These are phyloP conservation scores for Sminthopsis crassicaudata DNA, from an alignment of 2,113 vertebrate species.

Conservation along the genomic window DNA sequence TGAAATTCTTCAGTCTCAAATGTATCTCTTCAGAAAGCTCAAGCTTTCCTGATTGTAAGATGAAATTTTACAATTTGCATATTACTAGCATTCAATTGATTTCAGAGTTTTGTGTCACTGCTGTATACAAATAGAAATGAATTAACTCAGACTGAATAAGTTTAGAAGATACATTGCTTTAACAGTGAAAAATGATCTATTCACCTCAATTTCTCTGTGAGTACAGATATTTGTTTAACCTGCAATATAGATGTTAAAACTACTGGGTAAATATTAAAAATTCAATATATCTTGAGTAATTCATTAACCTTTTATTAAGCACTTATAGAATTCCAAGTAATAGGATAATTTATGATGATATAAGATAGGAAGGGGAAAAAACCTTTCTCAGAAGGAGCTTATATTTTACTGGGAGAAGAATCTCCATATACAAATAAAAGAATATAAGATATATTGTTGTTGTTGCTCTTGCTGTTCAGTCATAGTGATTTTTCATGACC, in stretches of 20 bases:
- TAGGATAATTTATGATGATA: background rate
- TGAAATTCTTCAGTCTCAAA: constrained; percentile 28
- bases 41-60: constrained; percentile 7
- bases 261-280: background rate
- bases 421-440: background rate
- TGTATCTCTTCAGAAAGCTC: background rate
- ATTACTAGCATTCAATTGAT: background rate
- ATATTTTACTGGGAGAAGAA: background rate
- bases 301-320: background rate
- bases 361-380: background rate
- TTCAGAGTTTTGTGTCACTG: background rate
- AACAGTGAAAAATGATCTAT: background rate
- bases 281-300: background rate
- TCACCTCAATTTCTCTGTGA: background rate
- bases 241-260: background rate
- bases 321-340: background rate
- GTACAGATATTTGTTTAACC: background rate
- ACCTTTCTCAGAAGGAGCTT: background rate
- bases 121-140: background rate
- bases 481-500: background rate
- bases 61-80: background rate
- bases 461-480: background rate
- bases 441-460: background rate
- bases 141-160: background rate
- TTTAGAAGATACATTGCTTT: background rate